Evolutionary conservation across 2,888 invertebrate genomes (phyloP).

Genomic region (Apotomis betuletana): DNA sequence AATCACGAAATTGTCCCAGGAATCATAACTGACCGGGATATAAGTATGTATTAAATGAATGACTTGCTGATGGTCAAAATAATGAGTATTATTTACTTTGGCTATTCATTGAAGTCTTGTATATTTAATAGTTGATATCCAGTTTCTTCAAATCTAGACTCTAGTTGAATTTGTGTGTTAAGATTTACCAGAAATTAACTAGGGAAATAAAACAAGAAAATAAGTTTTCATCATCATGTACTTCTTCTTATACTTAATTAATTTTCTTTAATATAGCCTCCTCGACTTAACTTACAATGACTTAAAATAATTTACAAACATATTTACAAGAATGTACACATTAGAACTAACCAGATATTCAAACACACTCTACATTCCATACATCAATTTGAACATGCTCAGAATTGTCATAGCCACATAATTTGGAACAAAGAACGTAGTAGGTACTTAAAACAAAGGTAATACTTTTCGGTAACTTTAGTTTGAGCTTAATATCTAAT

Average conservation of each 20-base stretch:
- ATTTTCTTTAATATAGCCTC: constrained; percentile 71
- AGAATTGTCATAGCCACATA: constrained; percentile 68
- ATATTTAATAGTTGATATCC: too few relatives aligned
- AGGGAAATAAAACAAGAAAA: constrained; percentile 56
- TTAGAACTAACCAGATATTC: constrained; percentile 45
- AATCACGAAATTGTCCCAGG: too few relatives aligned
- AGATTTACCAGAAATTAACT: neutral
- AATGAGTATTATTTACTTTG: too few relatives aligned
- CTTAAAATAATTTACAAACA: constrained; percentile 53
- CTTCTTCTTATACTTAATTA: constrained; percentile 59
- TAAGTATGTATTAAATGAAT: too few relatives aligned
- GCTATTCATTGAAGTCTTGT: too few relatives aligned
- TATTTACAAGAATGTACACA: constrained; percentile 69
- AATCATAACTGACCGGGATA: too few relatives aligned
- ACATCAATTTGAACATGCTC: constrained; percentile 56
- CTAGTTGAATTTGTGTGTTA: neutral
- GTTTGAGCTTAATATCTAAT: constrained; percentile 66
- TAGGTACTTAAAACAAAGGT: constrained; percentile 66
- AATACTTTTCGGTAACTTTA: constrained; percentile 83
- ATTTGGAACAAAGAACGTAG: constrained; percentile 63
- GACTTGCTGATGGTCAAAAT: too few relatives aligned
- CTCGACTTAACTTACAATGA: constrained; percentile 54
- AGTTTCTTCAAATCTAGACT: neutral
- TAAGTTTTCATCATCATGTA: constrained; percentile 52
- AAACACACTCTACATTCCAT: constrained; percentile 47